Evolutionary conservation across 2,113 vertebrate species (phyloP), one percentile per base, ranked within the genome.

Genomic region (Oryzias curvinotus): DNA sequence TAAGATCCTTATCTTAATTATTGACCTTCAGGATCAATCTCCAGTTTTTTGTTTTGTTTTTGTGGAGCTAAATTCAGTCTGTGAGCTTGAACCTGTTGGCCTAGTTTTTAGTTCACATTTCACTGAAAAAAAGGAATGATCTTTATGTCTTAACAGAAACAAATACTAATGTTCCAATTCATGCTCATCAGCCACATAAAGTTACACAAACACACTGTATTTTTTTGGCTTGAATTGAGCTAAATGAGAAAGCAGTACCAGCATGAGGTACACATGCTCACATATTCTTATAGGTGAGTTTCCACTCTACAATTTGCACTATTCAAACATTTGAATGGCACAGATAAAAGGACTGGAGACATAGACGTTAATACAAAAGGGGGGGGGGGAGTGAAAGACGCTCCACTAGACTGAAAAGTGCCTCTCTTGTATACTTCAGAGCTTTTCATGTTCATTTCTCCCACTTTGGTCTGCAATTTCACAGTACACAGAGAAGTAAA

Each of bases 251-350:
- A 26, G 16, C 15, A 52, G 30, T 36, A 36, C 30, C 30, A 12
- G 30, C 30, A 10, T 36, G 36, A 3, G 36, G 8, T 36, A 12
- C 36, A 12, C 36, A 10, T 36, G 36, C 36, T 36, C 36, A 36
- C 36, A 36, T 36, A 36, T 36, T 36, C 36, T 36, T 36, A 36
- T 12, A 36, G 36, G 55, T 75, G 52, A 79, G 73, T 76, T 69
- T 72, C 68, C 52, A 75, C 41, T 65, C 52, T 36, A 64, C 26
- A 61, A 73, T 66, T 25, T 73, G 43, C 46, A 72, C 36, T 73
- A 64, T 72, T 60, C 55, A 70, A 68, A 71, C 66, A 65, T 68
- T 13, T 62, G 25, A 41, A 73, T 53, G 63, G 54, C 43, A 67
- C 65, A 70, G 26, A 48, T 78, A 75, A 63, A 48, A 17, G 47